phyloP scores from a whole-genome alignment of 2,888 invertebrate genomes.

The Tetanocera ferruginea region DNA sequence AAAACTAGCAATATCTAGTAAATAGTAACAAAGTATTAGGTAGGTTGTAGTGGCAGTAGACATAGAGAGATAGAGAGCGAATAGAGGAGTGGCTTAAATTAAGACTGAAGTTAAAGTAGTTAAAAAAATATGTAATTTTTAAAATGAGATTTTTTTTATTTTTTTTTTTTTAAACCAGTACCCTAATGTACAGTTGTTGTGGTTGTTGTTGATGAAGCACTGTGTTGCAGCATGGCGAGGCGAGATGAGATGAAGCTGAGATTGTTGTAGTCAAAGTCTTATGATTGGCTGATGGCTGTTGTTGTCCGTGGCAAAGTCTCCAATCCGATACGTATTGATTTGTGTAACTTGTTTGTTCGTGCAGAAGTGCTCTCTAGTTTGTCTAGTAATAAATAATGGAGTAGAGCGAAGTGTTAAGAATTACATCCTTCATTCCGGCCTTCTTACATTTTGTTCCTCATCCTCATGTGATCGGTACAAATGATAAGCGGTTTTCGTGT shows the following conservation, averaged over 20 bases:
- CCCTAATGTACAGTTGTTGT: constrained; percentile 66
- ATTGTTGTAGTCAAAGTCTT: constrained; percentile 7
- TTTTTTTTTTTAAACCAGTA: constrained; percentile 66
- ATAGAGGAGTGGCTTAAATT: constrained; percentile 37
- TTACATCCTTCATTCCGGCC: neutral
- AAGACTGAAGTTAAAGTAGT: constrained; percentile 43
- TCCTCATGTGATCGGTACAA: neutral
- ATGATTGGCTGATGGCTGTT: neutral
- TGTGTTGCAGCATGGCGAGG: constrained; percentile 40
- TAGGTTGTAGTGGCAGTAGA: neutral
- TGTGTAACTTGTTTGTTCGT: too few species aligned
- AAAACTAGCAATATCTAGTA: neutral
- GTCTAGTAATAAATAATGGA: too few species aligned
- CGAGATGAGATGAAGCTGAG: constrained; percentile 35
- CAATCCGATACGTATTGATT: neutral
- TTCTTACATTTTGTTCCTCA: neutral
- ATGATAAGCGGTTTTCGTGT: neutral
- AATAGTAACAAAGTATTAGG: neutral
- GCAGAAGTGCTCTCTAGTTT: too few species aligned
- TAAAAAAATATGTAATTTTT: constrained; percentile 42
- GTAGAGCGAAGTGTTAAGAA: neutral
- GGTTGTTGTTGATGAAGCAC: constrained; percentile 4
- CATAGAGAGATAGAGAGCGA: neutral
- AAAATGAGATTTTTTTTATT: constrained; percentile 50
- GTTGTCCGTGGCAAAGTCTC: neutral